Conservation (phyloP, 1,140 invertebrate genomes). For the Papilio aristodemus region DNA sequence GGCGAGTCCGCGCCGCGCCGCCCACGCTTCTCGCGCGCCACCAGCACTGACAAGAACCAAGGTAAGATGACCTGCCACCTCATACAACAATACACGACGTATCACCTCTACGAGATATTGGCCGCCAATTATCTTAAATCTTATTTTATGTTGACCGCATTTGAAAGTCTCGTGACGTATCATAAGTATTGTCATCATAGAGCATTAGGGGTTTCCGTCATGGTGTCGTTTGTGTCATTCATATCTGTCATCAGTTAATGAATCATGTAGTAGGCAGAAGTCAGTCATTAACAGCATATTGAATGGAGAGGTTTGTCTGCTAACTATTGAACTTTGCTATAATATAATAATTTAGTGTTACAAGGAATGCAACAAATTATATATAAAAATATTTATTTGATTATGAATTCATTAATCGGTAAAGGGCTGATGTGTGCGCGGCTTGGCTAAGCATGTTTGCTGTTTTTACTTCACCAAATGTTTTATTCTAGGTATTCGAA, state of each 20-base stretch:
- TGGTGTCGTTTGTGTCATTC: neutral
- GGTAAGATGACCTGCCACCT: slow-evolving; percentile 48
- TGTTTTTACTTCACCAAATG: neutral
- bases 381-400: neutral
- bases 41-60: slow-evolving; percentile 74
- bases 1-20: slow-evolving; percentile 64
- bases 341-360: neutral
- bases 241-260: slow-evolving; percentile 6
- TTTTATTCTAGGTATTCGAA: neutral
- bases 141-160: neutral
- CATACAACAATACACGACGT: neutral
- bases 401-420: neutral
- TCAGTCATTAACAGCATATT: slow-evolving; percentile 53
- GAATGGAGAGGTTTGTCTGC: slow-evolving; percentile 16
- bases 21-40: slow-evolving; percentile 74
- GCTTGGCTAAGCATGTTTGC: neutral
- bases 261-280: slow-evolving; percentile 51
- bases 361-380: neutral
- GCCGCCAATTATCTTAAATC: neutral
- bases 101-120: neutral
- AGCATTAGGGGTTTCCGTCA: neutral
- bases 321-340: slow-evolving; percentile 13
- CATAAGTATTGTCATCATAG: neutral
- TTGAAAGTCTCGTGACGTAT: neutral
- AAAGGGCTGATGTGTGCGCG: neutral